Base-by-base conservation (phyloP, 2,113 vertebrate species). In the Callionymus lyra region DNA sequence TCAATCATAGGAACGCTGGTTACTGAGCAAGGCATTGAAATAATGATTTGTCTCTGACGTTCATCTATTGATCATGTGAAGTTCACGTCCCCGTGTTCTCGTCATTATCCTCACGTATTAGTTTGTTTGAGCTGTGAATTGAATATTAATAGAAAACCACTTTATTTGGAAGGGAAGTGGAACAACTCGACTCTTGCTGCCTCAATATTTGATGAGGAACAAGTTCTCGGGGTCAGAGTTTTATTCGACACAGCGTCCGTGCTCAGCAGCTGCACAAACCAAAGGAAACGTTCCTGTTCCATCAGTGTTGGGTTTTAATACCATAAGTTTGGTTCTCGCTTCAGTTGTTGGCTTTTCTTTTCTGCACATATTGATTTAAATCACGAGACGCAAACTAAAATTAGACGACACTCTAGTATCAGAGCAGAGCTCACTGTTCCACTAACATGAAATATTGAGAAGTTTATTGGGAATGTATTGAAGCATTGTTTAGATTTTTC, bases 161-260 rank as follows among this genome's bases (percentile, higher is more conserved):
- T 55, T 56, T 53, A 17, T 53, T 53, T 46, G 37, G 35, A 36
- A 46, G 9, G 34, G 55, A 36, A 31, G 16, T n/a, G 32, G 62
- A 55, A 53, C 55, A 55, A 40, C 53, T 46, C 45, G 21, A 44
- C 63, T 59, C 44, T 21, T 40, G 18, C 41, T 38, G n/a, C 27
- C 31, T 73, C 31, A 69, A 67, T 69, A 61, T 60, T 74, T 72
- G 13, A 72, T 63, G 37, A 70, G 43, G 32, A 62, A 64, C 49
- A 46, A 68, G 44, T 44, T 38, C 47, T 50, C 34, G 46, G n/a
- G 61, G 68, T 50, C 47, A 12, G 50, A 43, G 52, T 53, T 54
- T 50, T 58, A 44, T 49, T 50, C 21, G 13, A 49, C 16, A 36
- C 10, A 43, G 52, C 2, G 17, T 34, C 36, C 47, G 34, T 34